phyloP scores from a whole-genome alignment of 2,888 invertebrate species.

The Brachylomia viminalis region DNA sequence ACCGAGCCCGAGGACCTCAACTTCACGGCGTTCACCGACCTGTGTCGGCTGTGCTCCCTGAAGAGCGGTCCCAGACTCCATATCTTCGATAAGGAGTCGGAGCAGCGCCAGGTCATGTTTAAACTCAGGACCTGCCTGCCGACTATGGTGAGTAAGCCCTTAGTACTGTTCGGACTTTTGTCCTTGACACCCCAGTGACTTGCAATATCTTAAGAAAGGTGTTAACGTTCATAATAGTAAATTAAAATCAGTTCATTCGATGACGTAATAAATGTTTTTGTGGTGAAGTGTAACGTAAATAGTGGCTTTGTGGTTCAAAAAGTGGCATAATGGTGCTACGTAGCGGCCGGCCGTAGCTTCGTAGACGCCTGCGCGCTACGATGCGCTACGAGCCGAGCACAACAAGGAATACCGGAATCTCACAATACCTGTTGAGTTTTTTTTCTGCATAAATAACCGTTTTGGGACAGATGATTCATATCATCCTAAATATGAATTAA shows the following conservation, averaged over 20 bases:
- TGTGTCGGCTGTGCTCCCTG: conserved; percentile 93
- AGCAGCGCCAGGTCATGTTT: conserved; percentile 93
- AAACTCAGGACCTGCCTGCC: conserved; percentile 93
- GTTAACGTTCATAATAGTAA: neutral
- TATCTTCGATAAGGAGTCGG: conserved; percentile 93
- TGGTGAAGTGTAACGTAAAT: conserved; percentile 66
- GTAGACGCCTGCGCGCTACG: conserved; percentile 89
- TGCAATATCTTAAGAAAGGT: conserved; percentile 34
- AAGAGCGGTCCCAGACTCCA: conserved; percentile 93
- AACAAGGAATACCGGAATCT: conserved; percentile 65
- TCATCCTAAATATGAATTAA: neutral
- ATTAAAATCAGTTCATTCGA: conserved; percentile 3
- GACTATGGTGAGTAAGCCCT: conserved; percentile 91
- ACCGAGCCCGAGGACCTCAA: conserved; percentile 93
- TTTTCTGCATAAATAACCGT: conserved; percentile 10
- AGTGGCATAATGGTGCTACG: conserved; percentile 71
- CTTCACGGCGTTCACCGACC: conserved; percentile 92
- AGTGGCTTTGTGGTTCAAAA: conserved; percentile 63
- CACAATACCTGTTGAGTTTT: conserved; percentile 80
- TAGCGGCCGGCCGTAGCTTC: conserved; percentile 78
- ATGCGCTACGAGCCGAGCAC: conserved; percentile 76
- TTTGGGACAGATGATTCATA: neutral
- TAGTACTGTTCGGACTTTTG: conserved; percentile 60
- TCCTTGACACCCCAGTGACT: conserved; percentile 61
- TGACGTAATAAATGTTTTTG: conserved; percentile 22